Base-by-base conservation (phyloP, 2,113 vertebrate species). In the Calypte anna region DNA sequence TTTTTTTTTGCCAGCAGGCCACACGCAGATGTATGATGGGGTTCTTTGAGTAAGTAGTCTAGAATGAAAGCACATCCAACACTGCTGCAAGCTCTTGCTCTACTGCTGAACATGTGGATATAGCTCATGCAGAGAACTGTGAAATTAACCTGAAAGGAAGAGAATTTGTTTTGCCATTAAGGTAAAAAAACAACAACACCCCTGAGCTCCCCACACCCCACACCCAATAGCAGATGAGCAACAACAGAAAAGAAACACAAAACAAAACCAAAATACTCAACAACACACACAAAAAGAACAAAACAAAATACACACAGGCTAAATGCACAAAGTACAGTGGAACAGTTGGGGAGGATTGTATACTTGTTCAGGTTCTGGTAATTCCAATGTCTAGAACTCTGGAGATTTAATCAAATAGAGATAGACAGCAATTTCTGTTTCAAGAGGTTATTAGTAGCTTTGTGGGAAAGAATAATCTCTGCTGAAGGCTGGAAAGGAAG, bases 351-450 rank as follows among this genome's bases (percentile, higher is more conserved):
- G 19, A 69, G 81, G n/a, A 58, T 2, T 4, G 15, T 27, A 24
- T 28, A 33, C 3, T 1, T 6, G 4, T 6, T 38, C 14, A n/a
- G 0, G 0, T 5, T 61, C 9, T 6, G 4, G 31, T 24, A 6
- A 1, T 3, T 81, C 12, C 44, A 36, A 3, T 14, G 3, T 27
- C 21, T 17, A 73, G 10, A 43, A 57, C 12, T 77, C 4, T 5
- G 6, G 27, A 3, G 14, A 55, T 81, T 80, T 73, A 5, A 61
- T 31, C 27, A 84, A 74, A 48, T 24, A 36, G 6, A 4, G 2
- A 27, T 55, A 59, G 50, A 40, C n/a, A 72, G 2, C 14, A 12
- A 22, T 1, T 58, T 8, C 43, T 57, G 20, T 8, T 73, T 78
- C 15, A 69, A 72, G 36, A 57, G 1, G 4, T 2, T 14, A 17